These are phyloP conservation scores for Desoria tigrina DNA, from an alignment of 2,888 invertebrate genomes.

Conservation along the genomic window DNA sequence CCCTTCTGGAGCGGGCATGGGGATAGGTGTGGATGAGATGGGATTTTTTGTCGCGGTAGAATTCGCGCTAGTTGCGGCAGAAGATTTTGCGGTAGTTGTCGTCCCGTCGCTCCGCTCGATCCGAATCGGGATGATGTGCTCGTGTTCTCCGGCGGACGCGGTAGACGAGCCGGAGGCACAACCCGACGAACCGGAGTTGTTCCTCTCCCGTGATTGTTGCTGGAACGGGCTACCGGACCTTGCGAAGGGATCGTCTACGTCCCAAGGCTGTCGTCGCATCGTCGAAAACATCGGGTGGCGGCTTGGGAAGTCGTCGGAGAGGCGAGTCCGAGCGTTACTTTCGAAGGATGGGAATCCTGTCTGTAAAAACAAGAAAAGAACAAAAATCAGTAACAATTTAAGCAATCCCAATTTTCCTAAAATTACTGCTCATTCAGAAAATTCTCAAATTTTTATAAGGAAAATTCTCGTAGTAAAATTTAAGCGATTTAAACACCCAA, in stretches of 20 bases:
- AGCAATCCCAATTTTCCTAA: too few relatives aligned
- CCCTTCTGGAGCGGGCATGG: conserved; percentile 18
- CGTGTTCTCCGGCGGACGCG: conserved; percentile 41
- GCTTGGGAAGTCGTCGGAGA: conserved; percentile 67
- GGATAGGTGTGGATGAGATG: conserved; percentile 20
- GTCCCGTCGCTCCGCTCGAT: conserved; percentile 31
- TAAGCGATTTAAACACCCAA: too few relatives aligned
- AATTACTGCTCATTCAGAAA: too few relatives aligned
- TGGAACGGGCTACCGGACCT: conserved; percentile 8
- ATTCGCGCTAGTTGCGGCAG: conserved; percentile 11
- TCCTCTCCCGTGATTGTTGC: conserved; percentile 33
- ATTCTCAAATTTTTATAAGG: too few relatives aligned
- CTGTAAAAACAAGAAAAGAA: conserved; percentile 45
- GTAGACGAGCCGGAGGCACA: conserved; percentile 42
- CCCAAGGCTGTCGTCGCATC: conserved; percentile 38
- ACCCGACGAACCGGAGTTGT: conserved; percentile 43
- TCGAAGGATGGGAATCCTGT: conserved; percentile 70
- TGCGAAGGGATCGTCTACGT: conserved; percentile 33
- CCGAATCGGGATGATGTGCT: conserved; percentile 44
- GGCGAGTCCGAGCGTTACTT: conserved; percentile 59
- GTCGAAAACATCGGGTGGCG: conserved; percentile 70
- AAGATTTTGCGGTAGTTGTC: conserved; percentile 9
- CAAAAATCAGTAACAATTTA: too few relatives aligned
- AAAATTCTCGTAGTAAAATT: too few relatives aligned
- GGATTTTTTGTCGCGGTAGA: not conserved